Conservation (phyloP, 1,140 invertebrate genomes). For the Caerostris darwini region DNA sequence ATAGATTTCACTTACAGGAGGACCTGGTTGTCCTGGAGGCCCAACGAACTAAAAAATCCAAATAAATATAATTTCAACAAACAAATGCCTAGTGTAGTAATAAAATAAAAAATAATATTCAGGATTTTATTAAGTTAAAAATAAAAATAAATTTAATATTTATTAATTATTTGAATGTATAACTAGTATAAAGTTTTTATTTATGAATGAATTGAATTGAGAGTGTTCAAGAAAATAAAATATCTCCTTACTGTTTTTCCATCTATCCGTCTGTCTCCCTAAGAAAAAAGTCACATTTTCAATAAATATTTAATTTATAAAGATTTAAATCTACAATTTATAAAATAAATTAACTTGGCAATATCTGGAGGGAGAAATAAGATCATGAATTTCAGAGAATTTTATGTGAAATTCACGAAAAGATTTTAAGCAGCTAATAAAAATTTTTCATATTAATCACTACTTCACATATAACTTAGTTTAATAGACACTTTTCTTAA, state of each 20-base stretch:
- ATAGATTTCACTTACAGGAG: constrained; percentile 34
- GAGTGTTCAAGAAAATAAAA: not conserved
- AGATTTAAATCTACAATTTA: not conserved
- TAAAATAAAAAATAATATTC: not conserved
- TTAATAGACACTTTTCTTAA: too few species aligned
- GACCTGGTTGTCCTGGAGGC: constrained; percentile 66
- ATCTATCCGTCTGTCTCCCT: constrained; percentile 27
- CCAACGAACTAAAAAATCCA: constrained; percentile 53
- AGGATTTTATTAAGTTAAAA: not conserved
- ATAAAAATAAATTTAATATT: not conserved
- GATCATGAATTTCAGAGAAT: not conserved
- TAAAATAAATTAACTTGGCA: not conserved
- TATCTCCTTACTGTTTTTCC: constrained; percentile 18
- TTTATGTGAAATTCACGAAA: too few species aligned
- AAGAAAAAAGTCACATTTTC: not conserved
- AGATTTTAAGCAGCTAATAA: too few species aligned
- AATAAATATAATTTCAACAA: not conserved
- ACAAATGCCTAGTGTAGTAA: not conserved
- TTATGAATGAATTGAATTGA: not conserved
- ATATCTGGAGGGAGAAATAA: constrained; percentile 39
- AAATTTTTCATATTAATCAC: too few species aligned
- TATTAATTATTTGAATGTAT: not conserved
- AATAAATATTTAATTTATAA: not conserved
- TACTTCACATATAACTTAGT: too few species aligned
- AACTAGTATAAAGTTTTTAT: not conserved